Evolutionary conservation across 1,140 invertebrate genomes (phyloP), one percentile per base, ranked within the genome.

Genomic region (Megalonaias nervosa): DNA sequence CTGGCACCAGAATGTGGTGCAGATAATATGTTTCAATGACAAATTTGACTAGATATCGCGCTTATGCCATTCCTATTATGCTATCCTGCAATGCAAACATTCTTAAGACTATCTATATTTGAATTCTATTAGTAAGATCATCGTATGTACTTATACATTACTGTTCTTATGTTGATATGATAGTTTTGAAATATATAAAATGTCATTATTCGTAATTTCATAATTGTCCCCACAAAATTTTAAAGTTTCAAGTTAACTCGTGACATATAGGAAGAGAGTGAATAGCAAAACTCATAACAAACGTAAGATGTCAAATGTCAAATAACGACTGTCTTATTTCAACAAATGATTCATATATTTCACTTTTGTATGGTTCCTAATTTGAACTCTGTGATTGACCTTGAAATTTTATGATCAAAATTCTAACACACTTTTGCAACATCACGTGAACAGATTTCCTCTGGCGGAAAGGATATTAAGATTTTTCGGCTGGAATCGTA

Each of bases 401-500:
- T 14, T 38, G 48, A 16, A 31, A 6, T 68, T 5, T 17, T 68
- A 16, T 48, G 31, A 31, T 21, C 31, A 68, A 68, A 38, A 68
- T 38, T 17, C 16, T 38, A 68, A 38, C 55, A 4, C n/a, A 38
- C 16, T 38, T 38, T 1, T 17, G 23, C n/a, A 38, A 15, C 1
- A 14, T 21, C n/a, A 26, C 31, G 66, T 65, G 67, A 65, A 19
- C 19, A 84, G 82, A 56, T 85, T 64, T 73, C 70, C 79, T 9
- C 60, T 81, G 15, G 66, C 75, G 59, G 70, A 81, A 31, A 85
- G 76, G 62, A 57, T 89, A 16, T 68, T 83, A 56, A 83, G 75
- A 31, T 82, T 73, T 68, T 67, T 89, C 56, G 81, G 84, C 38
- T 88, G 82, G 77, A 74, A 85, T 65, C 88, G 84, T 75, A 89